These are phyloP conservation scores for Clarias macrocephalus DNA, from an alignment of 2,113 vertebrate genomes.

Conservation along the genomic window DNA sequence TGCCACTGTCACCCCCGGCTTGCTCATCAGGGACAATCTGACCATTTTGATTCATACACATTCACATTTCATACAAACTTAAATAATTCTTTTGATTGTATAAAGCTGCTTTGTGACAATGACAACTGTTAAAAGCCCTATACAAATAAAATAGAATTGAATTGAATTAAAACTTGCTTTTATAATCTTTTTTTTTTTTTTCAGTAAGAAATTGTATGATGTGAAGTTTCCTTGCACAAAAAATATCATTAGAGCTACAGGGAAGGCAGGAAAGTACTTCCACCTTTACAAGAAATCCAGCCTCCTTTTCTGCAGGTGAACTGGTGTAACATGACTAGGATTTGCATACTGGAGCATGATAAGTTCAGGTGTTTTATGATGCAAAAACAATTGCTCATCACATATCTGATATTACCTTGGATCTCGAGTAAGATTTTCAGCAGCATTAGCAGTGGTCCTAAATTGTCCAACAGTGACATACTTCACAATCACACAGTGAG, in stretches of 20 bases:
- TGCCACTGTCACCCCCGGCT: too few relatives aligned
- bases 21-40: too few relatives aligned
- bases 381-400: neutral
- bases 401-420: neutral
- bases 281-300: neutral
- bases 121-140: too few relatives aligned
- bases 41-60: too few relatives aligned
- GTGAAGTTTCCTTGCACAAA: neutral
- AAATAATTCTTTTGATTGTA: too few relatives aligned
- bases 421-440: neutral
- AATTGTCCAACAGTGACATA: neutral
- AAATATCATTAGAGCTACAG: neutral
- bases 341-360: slow-evolving; percentile 8
- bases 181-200: neutral
- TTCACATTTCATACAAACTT: too few relatives aligned
- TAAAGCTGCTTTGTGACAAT: too few relatives aligned
- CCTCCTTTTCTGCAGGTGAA: neutral
- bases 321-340: neutral
- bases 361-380: neutral
- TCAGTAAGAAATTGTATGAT: neutral
- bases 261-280: neutral
- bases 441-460: neutral
- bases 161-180: neutral
- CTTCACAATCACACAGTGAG: neutral
- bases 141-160: too few relatives aligned